These are phyloP conservation scores for Conger conger DNA, from an alignment of 2,113 vertebrate genomes.

Conservation along the genomic window DNA sequence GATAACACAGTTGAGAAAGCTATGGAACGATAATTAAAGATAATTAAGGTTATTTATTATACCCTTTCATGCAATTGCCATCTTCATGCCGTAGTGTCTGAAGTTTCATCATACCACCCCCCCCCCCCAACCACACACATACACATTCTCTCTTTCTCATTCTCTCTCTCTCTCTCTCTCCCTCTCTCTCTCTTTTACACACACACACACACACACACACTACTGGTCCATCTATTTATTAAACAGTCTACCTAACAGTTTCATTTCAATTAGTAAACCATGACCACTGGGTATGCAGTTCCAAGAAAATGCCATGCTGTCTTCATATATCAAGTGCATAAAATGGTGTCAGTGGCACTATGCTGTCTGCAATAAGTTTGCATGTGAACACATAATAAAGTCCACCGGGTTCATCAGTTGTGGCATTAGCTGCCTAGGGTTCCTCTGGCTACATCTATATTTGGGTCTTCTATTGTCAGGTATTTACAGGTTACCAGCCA, in stretches of 20 bases:
- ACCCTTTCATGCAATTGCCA: background rate
- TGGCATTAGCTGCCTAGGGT: too few species aligned
- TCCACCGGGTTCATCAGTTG: too few species aligned
- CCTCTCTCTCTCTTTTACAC: too few species aligned
- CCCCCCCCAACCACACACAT: background rate
- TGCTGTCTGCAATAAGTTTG: background rate
- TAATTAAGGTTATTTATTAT: constrained; percentile 3
- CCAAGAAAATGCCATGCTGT: background rate
- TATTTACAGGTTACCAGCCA: too few species aligned
- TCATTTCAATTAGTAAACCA: background rate
- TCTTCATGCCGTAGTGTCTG: background rate
- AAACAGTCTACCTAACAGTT: background rate
- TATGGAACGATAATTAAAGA: background rate
- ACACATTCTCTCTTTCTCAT: background rate
- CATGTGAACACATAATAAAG: background rate
- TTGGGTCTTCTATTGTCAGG: too few species aligned
- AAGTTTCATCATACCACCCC: background rate
- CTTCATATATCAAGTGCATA: background rate
- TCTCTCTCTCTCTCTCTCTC: too few species aligned
- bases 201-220: background rate
- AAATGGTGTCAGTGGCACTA: background rate
- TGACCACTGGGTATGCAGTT: background rate
- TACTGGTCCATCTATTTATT: background rate
- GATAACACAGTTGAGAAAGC: background rate
- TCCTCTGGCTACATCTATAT: too few species aligned